phyloP scores from a whole-genome alignment of 2,888 invertebrate species.

The Rhaphigaster nebulosa region DNA sequence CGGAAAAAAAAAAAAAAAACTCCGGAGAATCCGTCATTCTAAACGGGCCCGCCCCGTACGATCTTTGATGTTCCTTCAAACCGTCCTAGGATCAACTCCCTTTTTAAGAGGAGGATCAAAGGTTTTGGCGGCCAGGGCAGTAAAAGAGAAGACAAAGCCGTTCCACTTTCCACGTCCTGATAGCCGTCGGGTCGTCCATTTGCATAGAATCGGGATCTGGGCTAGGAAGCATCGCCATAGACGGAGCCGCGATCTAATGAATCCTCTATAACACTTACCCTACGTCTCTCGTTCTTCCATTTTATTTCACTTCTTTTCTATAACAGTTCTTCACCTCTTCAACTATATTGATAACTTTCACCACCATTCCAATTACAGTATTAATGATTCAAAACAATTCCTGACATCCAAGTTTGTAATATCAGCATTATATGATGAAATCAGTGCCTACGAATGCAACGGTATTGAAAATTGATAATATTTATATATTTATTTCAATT shows the following conservation, averaged over 20 bases:
- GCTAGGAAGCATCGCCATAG: constrained; percentile 36
- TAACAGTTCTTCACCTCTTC: background rate
- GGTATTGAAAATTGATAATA: no score
- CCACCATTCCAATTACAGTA: no score
- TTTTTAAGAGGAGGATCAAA: constrained; percentile 19
- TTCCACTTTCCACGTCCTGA: constrained; percentile 51
- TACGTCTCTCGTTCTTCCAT: background rate
- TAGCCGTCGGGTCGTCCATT: background rate
- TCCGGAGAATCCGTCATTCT: constrained; percentile 43
- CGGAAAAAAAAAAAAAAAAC: background rate
- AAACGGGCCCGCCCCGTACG: constrained; percentile 29
- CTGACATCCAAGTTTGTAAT: no score
- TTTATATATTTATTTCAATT: no score
- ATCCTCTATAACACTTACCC: constrained; percentile 40
- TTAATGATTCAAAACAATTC: no score
- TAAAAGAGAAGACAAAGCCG: constrained; percentile 53
- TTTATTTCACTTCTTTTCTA: background rate
- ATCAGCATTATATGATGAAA: no score
- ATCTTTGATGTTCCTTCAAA: constrained; percentile 40
- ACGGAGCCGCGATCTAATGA: constrained; percentile 53
- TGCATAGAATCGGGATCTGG: constrained; percentile 53
- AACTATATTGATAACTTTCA: background rate
- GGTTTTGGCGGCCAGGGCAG: constrained; percentile 7
- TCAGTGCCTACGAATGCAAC: no score
- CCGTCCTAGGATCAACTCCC: background rate